Evolutionary conservation across 2,888 invertebrate genomes (phyloP), one percentile per base, ranked within the genome.

Genomic region (Eupithecia dodoneata): DNA sequence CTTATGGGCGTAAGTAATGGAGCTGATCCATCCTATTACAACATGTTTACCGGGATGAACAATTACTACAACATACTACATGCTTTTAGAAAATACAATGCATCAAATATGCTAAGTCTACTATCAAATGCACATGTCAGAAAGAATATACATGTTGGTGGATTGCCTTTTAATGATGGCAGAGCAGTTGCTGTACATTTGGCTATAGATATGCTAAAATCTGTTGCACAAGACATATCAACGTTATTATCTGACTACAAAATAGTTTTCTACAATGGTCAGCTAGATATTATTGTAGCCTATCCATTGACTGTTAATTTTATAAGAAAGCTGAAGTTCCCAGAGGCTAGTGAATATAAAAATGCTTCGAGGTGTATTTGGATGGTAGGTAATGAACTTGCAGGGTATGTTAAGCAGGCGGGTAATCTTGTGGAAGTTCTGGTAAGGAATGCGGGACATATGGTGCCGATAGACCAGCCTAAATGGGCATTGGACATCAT

Each of bases 201-300:
- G 42, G 96, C 96, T 81, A 92, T 94, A 65, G 99, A 99, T 89
- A 95, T 98, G 0, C 97, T 98, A 97, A 96, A 97, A 86, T 97
- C 97, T 0, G 97, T 98, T 9, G 97, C 97, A 9, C 96, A 96
- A 0, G 97, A 97, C 96, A 93, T 98, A 75, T 94, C 96, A 0
- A 96, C 97, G 83, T 91, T 98, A 0, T 87, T 98, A 0, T 94
- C 96, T 59, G 91, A 96, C 83, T 97, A 97, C 85, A 94, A 96
- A 88, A 96, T 98, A 18, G 95, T 99, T 67, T 96, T 98, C 78
- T 99, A 99, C 89, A 98, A 97, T 87, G 99, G 99, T 0, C 99
- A 99, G 87, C 89, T 99, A 81, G 99, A 99, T 89, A 97, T 99
- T 15, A 98, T 99, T 81, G 98, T 98, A 0, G 98, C 98, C 0